Base-by-base conservation (phyloP, 2,797 vertebrate genomes). In the Chelmon rostratus region DNA sequence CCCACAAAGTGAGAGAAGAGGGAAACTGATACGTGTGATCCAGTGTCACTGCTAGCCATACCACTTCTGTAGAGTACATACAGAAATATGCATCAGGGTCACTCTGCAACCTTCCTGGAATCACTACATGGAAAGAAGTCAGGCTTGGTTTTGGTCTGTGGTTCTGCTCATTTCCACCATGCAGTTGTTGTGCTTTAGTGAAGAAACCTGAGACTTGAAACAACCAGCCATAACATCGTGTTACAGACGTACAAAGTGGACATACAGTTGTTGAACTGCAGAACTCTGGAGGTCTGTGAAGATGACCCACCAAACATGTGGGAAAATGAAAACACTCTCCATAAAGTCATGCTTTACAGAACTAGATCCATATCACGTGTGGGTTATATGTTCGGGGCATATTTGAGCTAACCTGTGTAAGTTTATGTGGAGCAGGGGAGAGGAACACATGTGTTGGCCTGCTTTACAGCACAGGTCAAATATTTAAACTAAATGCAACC, bases 401-500 rank as follows among this genome's bases (percentile, higher is more conserved):
- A 42, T 52, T 40, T 33, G 35, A 40, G 37, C 74, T 49, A 35
- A 68, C 42, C 62, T 50, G 68, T 40, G 49, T n/a, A 16, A n/a
- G 74, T 75, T 78, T 80, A 61, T 71, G 61, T 63, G 68, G 59
- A 38, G 42, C 47, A 59, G 37, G 12, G 69, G 67, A 79, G 33
- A 58, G 13, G 16, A 56, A 59, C 31, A 33, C 25, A 78, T 79
- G 79, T 63, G 78, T 75, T 37, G 76, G 74, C 33, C 66, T 85
- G 78, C 83, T 86, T 83, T 79, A 76, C 63, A 83, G 86, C 53
- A 50, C 37, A 68, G 85, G 80, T 89, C 83, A 85, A 87, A 89
- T 82, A 90, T 88, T 84, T 88, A 79, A 83, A 89, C 78, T 73
- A 77, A 77, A 88, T 19, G 38, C 37, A 82, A 81, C 85, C 70